Percentiles rank a stretch among this genome's conserved stretches.
Evolutionary conservation across 2,888 invertebrate genomes (phyloP).

Genomic region (Belgica antarctica): DNA sequence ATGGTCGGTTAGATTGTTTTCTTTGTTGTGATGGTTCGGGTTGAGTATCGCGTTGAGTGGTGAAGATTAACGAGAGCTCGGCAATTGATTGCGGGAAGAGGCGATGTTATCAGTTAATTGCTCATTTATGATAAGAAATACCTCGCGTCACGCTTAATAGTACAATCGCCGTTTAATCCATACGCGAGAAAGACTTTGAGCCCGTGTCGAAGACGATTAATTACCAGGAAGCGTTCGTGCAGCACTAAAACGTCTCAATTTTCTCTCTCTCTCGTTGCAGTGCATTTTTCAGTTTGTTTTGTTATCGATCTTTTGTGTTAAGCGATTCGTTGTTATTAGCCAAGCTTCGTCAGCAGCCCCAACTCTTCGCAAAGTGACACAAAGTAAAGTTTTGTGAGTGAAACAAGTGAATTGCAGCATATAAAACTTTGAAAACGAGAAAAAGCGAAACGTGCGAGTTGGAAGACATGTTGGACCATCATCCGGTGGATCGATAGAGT

Average conservation of each 20-base stretch:
- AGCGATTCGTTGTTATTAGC: constrained; percentile 14
- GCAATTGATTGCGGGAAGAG: not conserved
- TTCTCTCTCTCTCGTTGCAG: not conserved
- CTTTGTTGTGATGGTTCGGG: not conserved
- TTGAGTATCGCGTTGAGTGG: not conserved
- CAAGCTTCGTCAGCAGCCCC: not conserved
- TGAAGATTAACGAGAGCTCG: not conserved
- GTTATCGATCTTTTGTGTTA: constrained; percentile 10
- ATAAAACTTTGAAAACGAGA: constrained; percentile 5
- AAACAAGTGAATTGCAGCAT: not conserved
- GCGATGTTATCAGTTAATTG: constrained; percentile 17
- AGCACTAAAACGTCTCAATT: not conserved
- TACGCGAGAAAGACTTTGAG: too few species aligned
- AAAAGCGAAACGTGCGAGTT: not conserved
- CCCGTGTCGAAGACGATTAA: not conserved
- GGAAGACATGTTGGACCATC: constrained; percentile 34
- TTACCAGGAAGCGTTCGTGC: not conserved
- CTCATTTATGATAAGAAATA: constrained; percentile 3
- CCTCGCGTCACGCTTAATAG: not conserved
- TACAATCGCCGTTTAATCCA: too few species aligned
- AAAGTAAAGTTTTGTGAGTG: not conserved
- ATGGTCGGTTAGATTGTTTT: constrained; percentile 19
- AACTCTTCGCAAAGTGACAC: not conserved
- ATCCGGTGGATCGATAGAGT: constrained; percentile 25
- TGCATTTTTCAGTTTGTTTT: constrained; percentile 18